phyloP scores from a whole-genome alignment of 2,888 invertebrate genomes.

The Prosopocoilus inquinatus region DNA sequence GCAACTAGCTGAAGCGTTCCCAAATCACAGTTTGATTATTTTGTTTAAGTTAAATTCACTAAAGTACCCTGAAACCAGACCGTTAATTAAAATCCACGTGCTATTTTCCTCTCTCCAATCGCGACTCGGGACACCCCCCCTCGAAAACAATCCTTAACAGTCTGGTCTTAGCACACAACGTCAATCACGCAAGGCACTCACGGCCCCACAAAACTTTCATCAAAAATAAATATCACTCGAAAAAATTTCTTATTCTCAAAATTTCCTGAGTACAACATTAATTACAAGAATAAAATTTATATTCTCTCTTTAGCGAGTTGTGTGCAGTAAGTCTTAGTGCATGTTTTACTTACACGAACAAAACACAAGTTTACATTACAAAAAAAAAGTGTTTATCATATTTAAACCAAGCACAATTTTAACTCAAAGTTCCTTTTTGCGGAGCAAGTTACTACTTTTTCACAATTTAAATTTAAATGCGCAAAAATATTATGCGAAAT shows the following conservation, averaged over 20 bases:
- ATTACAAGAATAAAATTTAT: slow-evolving; percentile 23
- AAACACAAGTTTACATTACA: too few species aligned
- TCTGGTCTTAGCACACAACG: slow-evolving; percentile 33
- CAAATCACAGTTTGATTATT: slow-evolving; percentile 54
- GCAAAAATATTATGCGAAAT: too few species aligned
- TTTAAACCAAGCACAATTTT: too few species aligned
- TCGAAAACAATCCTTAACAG: slow-evolving; percentile 19
- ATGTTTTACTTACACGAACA: slow-evolving; percentile 17
- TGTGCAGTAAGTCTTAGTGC: slow-evolving; percentile 19
- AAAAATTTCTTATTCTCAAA: slow-evolving; percentile 39
- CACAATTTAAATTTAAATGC: too few species aligned
- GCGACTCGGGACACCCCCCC: slow-evolving; percentile 10
- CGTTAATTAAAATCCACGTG: slow-evolving; percentile 15
- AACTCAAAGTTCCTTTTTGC: too few species aligned
- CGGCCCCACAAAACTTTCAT: slow-evolving; percentile 45
- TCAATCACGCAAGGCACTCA: slow-evolving; percentile 47
- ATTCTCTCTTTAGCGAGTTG: slow-evolving; percentile 16
- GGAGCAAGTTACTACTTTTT: too few species aligned
- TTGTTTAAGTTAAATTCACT: slow-evolving; percentile 28
- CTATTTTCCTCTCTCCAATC: too few species aligned
- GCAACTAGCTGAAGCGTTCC: slow-evolving; percentile 50
- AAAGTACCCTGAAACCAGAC: slow-evolving; percentile 33
- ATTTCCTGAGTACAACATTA: slow-evolving; percentile 42
- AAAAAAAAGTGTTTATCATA: too few species aligned
- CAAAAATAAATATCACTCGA: slow-evolving; percentile 43